Evolutionary conservation across 1,140 invertebrate genomes (phyloP), one percentile per base, ranked within the genome.

Genomic region (Drosophila arawakana): DNA sequence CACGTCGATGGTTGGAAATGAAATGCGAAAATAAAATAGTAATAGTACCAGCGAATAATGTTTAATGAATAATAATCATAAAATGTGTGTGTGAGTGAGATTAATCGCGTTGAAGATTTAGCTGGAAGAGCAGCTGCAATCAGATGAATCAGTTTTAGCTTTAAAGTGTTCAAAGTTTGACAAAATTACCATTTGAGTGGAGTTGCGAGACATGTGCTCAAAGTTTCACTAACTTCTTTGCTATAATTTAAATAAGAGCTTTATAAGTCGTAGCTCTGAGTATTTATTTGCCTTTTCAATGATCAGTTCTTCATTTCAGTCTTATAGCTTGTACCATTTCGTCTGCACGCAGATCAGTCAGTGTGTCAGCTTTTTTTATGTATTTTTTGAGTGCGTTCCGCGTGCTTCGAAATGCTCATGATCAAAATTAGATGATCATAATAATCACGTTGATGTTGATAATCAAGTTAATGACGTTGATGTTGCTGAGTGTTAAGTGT

Each of bases 341-440:
- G 25, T 4, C 25, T 30, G 25, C 25, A 30, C 4, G 25, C 25
- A 30, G 25, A 30, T 30, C 25, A 30, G 6, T 30, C 25, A 30
- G 25, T 6, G 25, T 3, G 25, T 25, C 25, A 25, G 25, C 0
- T 25, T 4, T 25, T 25, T 25, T 25, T 1, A 25, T 30, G 25
- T 30, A 30, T 41, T 44, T 18, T 30, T 6, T 30, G 15, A 25
- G 18, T 30, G 43, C 41, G 15, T 61, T 65, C 35, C 63, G 57
- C 35, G 68, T 71, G 60, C 46, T 60, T 21, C 43, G 34, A 50
- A 50, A 43, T 65, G 37, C 41, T 54, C 47, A 41, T 70, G 58
- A 44, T 70, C 58, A n/a, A 43, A 63, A 65, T 65, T 50, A 54
- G 62, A 65, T 65, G 60, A 50, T 39, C 30, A 50, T 54, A 18